Evolutionary conservation across 2,113 vertebrate genomes (phyloP).

Genomic region (Ciconia stormi): DNA sequence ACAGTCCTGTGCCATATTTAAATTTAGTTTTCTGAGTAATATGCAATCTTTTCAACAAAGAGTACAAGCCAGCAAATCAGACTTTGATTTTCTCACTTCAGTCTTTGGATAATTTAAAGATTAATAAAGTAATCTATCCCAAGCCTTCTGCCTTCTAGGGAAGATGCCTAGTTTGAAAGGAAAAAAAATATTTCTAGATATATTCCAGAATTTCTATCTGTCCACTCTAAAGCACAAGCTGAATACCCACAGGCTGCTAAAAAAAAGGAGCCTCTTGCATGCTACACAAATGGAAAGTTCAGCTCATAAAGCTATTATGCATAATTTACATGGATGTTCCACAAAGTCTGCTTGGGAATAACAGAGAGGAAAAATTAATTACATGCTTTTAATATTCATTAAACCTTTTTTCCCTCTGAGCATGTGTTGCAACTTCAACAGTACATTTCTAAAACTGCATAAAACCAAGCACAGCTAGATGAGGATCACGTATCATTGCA

Average conservation of each 20-base stretch:
- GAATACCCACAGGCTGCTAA: not conserved
- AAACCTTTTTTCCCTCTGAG: not conserved
- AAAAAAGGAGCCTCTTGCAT: not conserved
- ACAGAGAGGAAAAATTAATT: constrained; percentile 8
- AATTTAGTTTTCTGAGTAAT: not conserved
- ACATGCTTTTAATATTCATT: constrained; percentile 20
- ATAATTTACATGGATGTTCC: constrained; percentile 13
- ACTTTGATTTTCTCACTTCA: not conserved
- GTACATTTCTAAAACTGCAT: not conserved
- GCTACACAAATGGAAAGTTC: not conserved
- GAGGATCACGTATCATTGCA: not conserved
- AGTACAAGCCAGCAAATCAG: not conserved
- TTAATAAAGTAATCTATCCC: not conserved
- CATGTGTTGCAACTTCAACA: not conserved
- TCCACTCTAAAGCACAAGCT: not conserved
- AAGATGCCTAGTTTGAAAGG: not conserved
- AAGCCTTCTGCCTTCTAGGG: not conserved
- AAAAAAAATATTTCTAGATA: not conserved
- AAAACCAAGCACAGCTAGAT: not conserved
- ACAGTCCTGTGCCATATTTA: not conserved
- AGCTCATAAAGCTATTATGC: not conserved
- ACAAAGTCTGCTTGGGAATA: not conserved
- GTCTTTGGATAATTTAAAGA: not conserved
- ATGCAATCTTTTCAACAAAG: not conserved
- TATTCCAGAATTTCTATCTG: not conserved